phyloP scores from a whole-genome alignment of 2,888 invertebrate genomes.

The Agapostemon virescens region DNA sequence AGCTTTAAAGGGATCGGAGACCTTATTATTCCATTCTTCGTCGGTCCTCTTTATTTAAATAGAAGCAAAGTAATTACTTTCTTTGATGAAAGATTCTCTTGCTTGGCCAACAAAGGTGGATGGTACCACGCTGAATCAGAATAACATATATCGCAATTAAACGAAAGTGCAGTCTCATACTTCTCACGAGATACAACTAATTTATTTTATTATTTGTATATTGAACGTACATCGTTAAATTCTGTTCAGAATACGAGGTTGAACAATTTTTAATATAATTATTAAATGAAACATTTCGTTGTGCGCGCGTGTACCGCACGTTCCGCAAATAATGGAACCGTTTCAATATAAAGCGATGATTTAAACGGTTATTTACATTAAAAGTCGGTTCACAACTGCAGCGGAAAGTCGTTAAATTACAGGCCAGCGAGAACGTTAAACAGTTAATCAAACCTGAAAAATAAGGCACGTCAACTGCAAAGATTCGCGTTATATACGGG shows the following conservation, averaged over 20 bases:
- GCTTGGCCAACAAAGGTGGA: background rate
- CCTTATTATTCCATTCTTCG: conserved; percentile 10
- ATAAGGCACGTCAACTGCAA: background rate
- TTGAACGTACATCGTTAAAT: background rate
- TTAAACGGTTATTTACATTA: conserved; percentile 25
- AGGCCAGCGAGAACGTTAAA: background rate
- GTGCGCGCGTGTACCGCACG: background rate
- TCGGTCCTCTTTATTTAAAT: background rate
- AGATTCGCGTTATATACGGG: conserved; percentile 24
- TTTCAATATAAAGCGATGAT: conserved; percentile 16
- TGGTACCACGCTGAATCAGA: background rate
- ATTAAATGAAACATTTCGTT: background rate
- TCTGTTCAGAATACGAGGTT: background rate
- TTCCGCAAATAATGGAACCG: background rate
- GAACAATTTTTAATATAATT: background rate
- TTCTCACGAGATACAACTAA: background rate
- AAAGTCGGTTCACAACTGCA: background rate
- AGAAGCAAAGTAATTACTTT: conserved; percentile 3
- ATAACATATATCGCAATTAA: background rate
- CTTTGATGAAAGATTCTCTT: background rate
- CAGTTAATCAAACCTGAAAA: conserved; percentile 40
- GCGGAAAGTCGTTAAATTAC: background rate
- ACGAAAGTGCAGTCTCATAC: background rate
- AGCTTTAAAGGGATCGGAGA: conserved; percentile 15
- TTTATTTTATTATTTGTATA: background rate